Evolutionary conservation across 1,140 invertebrate genomes (phyloP).

Genomic region (Heliconius hewitsoni): DNA sequence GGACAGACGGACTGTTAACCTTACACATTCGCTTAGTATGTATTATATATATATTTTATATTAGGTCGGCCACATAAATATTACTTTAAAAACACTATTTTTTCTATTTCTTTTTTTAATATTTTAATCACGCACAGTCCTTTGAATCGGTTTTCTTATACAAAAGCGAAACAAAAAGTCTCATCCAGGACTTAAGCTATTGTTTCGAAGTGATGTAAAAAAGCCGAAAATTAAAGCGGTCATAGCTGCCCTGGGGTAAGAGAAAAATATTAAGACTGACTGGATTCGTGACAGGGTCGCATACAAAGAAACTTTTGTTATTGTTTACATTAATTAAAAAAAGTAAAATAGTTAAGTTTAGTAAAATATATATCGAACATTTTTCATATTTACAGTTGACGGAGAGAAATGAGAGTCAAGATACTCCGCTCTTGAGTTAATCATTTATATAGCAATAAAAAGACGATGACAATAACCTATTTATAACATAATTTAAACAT

Average conservation of each 20-base stretch:
- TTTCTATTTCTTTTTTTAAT: background rate
- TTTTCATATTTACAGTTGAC: too few species aligned
- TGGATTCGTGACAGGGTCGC: slow-evolving; percentile 28
- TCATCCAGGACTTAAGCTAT: slow-evolving; percentile 31
- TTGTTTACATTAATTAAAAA: slow-evolving; percentile 21
- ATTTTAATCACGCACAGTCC: slow-evolving; percentile 33
- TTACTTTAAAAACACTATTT: background rate
- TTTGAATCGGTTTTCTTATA: slow-evolving; percentile 32
- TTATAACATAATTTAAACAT: too few species aligned
- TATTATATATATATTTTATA: too few species aligned
- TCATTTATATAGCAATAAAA: too few species aligned
- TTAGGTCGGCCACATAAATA: background rate
- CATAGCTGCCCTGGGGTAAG: slow-evolving; percentile 15
- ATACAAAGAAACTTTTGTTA: slow-evolving; percentile 19
- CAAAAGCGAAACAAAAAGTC: slow-evolving; percentile 31
- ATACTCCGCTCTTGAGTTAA: too few species aligned
- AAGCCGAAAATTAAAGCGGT: slow-evolving; percentile 31
- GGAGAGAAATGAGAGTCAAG: too few species aligned
- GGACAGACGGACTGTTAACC: too few species aligned
- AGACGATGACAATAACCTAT: too few species aligned
- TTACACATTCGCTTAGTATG: too few species aligned
- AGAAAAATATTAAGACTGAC: slow-evolving; percentile 34
- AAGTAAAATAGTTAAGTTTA: background rate
- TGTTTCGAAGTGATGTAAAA: slow-evolving; percentile 31
- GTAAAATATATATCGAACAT: too few species aligned